Percentiles rank a stretch among this genome's conserved stretches.
These are phyloP conservation scores for Ectemnius cavifrons DNA, from an alignment of 2,888 invertebrate genomes.

Conservation along the genomic window DNA sequence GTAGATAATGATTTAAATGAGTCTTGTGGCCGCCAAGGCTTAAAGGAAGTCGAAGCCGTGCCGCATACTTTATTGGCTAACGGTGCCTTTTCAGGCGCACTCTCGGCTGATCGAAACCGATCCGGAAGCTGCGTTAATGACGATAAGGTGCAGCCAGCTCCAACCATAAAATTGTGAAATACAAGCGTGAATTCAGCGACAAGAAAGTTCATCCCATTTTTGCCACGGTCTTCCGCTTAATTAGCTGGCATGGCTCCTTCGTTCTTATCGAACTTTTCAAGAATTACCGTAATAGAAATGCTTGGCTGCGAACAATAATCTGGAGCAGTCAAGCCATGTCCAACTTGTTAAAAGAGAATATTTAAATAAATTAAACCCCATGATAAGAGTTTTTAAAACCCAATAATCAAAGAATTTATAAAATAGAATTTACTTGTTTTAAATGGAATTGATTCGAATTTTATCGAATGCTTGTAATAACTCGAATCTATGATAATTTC, in stretches of 20 bases:
- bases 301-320: too few relatives aligned
- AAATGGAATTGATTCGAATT: too few relatives aligned
- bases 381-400: too few relatives aligned
- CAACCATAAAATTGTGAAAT: background rate
- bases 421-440: too few relatives aligned
- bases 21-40: background rate
- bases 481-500: too few relatives aligned
- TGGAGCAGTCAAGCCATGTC: too few relatives aligned
- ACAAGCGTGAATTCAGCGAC: conserved; percentile 19
- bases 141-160: background rate
- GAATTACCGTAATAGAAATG: too few relatives aligned
- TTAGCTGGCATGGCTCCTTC: conserved; percentile 20
- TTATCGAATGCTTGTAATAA: too few relatives aligned
- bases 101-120: conserved; percentile 30
- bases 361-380: too few relatives aligned
- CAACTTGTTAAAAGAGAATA: too few relatives aligned
- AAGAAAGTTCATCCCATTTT: conserved; percentile 65
- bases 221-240: conserved; percentile 58
- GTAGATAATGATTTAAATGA: background rate
- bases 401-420: too few relatives aligned
- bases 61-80: conserved; percentile 30
- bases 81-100: conserved; percentile 25
- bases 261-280: too few relatives aligned
- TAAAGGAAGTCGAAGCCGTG: conserved; percentile 3
- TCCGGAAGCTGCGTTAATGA: background rate